Evolutionary conservation across 2,797 vertebrate genomes (phyloP), one percentile per base, ranked within the genome.

Genomic region (Rhinella marina): DNA sequence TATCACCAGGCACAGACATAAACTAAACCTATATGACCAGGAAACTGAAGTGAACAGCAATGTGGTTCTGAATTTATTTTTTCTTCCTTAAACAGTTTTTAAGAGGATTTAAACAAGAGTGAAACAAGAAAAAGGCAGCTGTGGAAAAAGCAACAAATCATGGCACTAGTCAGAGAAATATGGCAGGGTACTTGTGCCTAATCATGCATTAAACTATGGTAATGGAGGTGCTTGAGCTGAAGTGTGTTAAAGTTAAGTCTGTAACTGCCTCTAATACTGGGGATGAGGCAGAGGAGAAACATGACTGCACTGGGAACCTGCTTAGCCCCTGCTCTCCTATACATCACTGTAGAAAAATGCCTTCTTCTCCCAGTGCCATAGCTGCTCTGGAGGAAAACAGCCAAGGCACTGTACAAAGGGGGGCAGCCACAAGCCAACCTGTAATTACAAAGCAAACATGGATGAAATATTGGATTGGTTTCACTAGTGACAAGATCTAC

Each of bases 381-480:
- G 72, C 62, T 79, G 81, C 64, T 90, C 52, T 82, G 81, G 78
- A 82, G 87, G 70, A 88, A 85, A 88, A 48, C 41, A 83, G 84
- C 88, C 76, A 10, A 89, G 73, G 57, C 64, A 84, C 78, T 88
- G 80, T 87, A 80, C 81, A 84, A 32, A 54, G 66, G 84, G 81
- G 82, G 66, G 89, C 90, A 92, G 92, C 91, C 92, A 90, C 93
- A 64, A 91, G 90, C 91, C 91, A 68, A 81, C 81, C 90, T 82
- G 86, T 93, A 94, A 94, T 93, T 94, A 93, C 94, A 94, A 93
- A 94, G 89, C 91, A 94, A 95, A 95, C 93, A 95, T 92, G 92
- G 88, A 93, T 93, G 92, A 94, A 93, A 92, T 92, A 92, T 90
- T 91, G 93, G 92, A 91, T 91, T 78, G 90, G 91, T 87, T 92